A percentile compares a stretch with the other conserved stretches of the same genome.
Conservation (phyloP, 2,797 vertebrate species). For the Acanthurus leucopareius region DNA sequence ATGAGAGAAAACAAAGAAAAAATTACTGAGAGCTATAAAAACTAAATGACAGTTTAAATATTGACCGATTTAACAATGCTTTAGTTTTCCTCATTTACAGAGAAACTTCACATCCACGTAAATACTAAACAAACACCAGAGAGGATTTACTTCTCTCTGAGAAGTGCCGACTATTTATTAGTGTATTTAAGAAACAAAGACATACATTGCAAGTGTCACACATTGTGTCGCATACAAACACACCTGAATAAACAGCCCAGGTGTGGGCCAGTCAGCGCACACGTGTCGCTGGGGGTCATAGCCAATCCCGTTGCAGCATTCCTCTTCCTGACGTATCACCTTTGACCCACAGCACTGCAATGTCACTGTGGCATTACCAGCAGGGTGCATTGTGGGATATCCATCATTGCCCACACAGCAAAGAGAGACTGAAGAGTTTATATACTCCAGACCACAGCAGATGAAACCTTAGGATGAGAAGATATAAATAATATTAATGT, state of each 20-base stretch:
- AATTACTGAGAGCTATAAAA: neutral
- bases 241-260: constrained; percentile 88
- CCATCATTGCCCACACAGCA: constrained; percentile 90
- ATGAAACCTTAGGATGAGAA: constrained; percentile 86
- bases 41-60: too few species aligned
- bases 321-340: constrained; percentile 89
- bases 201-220: neutral
- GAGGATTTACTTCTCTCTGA: neutral
- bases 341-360: constrained; percentile 93
- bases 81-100: neutral
- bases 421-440: constrained; percentile 90
- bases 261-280: constrained; percentile 91
- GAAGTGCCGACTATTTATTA: too few species aligned
- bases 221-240: constrained; percentile 46
- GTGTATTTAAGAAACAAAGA: neutral
- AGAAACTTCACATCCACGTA: neutral
- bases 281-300: constrained; percentile 92
- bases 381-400: constrained; percentile 87
- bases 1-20: neutral
- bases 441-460: constrained; percentile 92
- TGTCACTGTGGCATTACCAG: constrained; percentile 87
- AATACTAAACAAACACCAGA: neutral
- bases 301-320: constrained; percentile 93
- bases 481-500: neutral
- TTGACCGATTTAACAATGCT: neutral